These are phyloP conservation scores for Zaprionus tsacasi DNA, from an alignment of 1,140 invertebrate species.

Conservation along the genomic window DNA sequence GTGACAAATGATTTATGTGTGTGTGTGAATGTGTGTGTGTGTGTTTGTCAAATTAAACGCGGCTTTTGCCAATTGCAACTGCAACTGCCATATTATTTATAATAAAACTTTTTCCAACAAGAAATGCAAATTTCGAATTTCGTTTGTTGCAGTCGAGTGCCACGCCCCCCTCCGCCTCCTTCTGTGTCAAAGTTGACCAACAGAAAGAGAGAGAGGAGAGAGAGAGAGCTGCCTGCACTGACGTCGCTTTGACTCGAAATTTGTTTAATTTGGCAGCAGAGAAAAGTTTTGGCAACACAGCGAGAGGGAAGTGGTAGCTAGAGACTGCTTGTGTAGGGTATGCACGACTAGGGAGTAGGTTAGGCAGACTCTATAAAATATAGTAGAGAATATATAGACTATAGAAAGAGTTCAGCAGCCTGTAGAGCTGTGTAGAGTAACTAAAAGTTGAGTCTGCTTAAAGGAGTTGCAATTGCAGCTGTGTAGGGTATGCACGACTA, in stretches of 20 bases:
- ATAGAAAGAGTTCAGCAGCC: neutral
- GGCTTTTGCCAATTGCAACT: conserved; percentile 20
- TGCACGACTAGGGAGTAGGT: neutral
- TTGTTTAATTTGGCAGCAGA: conserved; percentile 71
- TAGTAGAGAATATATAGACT: too few relatives aligned
- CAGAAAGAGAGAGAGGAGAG: conserved; percentile 7
- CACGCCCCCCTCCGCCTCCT: conserved; percentile 9
- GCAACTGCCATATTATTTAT: too few relatives aligned
- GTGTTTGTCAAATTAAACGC: conserved; percentile 58
- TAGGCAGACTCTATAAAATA: too few relatives aligned
- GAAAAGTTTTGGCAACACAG: conserved; percentile 50
- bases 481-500: neutral
- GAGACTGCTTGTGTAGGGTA: neutral
- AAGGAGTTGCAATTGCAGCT: neutral
- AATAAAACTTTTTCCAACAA: conserved; percentile 48
- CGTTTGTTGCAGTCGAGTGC: conserved; percentile 56
- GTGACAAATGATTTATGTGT: conserved; percentile 71
- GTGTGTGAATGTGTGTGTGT: conserved; percentile 15
- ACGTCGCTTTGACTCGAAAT: conserved; percentile 57
- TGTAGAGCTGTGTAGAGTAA: neutral
- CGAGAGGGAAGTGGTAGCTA: conserved; percentile 1
- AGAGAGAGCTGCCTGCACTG: too few relatives aligned
- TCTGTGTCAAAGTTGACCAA: conserved; percentile 40
- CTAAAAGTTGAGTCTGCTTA: neutral
- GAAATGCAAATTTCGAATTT: conserved; percentile 73